Evolutionary conservation across 1,140 invertebrate species (phyloP).

Genomic region (Trachymyrmex septentrionalis): DNA sequence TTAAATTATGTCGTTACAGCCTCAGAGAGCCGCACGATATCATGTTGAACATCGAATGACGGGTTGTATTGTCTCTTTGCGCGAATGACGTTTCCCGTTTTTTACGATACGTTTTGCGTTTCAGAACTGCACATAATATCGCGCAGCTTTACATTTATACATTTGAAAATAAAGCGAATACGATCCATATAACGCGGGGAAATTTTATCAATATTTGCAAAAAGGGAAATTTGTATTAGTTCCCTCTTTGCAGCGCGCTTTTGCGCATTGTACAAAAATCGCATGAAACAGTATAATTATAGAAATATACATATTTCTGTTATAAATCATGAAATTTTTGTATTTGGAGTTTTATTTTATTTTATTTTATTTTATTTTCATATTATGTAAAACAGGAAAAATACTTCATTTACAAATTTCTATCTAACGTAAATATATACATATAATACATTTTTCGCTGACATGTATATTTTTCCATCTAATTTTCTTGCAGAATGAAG

Average conservation of each 20-base stretch:
- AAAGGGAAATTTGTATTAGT: not conserved
- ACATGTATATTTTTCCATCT: not conserved
- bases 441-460: not conserved
- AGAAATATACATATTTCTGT: not conserved
- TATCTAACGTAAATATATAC: not conserved
- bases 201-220: constrained; percentile 2
- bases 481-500: not conserved
- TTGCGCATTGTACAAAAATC: not conserved
- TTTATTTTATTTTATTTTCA: not conserved
- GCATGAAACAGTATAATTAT: constrained; percentile 20
- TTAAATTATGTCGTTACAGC: constrained; percentile 68
- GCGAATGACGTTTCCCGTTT: not conserved
- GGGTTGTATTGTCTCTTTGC: not conserved
- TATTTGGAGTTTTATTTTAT: not conserved
- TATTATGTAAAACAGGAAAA: not conserved
- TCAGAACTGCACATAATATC: constrained; percentile 1
- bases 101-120: not conserved
- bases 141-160: not conserved
- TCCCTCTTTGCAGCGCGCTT: not conserved
- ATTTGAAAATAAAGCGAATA: not conserved
- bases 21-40: constrained; percentile 34
- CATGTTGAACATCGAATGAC: constrained; percentile 24
- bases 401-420: not conserved
- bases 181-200: not conserved
- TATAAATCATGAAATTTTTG: not conserved